Percentiles rank a stretch among this genome's conserved stretches.
Conservation (phyloP, 2,888 invertebrate species). For the Dryobota labecula region DNA sequence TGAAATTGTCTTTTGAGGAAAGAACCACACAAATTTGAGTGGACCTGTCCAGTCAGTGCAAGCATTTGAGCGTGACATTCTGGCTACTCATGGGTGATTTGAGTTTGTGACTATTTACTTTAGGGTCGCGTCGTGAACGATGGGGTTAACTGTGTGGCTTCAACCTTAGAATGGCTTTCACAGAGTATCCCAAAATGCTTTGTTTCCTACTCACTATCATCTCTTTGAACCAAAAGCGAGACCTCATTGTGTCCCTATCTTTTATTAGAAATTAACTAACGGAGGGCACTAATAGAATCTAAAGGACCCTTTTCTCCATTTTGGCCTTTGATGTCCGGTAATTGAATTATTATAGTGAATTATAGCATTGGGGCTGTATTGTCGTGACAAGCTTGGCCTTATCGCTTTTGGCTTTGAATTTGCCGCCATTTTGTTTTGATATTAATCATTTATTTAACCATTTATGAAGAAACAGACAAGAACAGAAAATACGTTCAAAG, state of each 20-base stretch:
- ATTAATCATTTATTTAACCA: too few relatives aligned
- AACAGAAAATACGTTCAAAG: too few relatives aligned
- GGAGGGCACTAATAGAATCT: conserved; percentile 57
- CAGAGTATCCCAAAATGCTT: conserved; percentile 3
- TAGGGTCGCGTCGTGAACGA: too few relatives aligned
- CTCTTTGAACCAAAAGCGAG: conserved; percentile 19
- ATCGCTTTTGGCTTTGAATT: background rate
- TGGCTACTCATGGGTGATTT: too few relatives aligned
- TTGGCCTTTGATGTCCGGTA: conserved; percentile 48
- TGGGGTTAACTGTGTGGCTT: too few relatives aligned
- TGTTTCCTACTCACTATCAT: conserved; percentile 2
- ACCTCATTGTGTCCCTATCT: conserved; percentile 44
- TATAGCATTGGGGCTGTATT: conserved; percentile 20
- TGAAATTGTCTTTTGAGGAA: too few relatives aligned
- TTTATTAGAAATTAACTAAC: conserved; percentile 48
- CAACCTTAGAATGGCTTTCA: too few relatives aligned
- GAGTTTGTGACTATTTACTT: too few relatives aligned
- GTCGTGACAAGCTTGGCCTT: conserved; percentile 2
- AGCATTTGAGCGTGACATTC: too few relatives aligned
- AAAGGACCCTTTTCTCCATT: conserved; percentile 38
- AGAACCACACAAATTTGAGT: too few relatives aligned
- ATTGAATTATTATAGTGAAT: conserved; percentile 55
- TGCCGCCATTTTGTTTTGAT: background rate
- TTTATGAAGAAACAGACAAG: too few relatives aligned
- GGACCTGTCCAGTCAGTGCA: too few relatives aligned